Conservation (phyloP, 2,797 vertebrate genomes). For the Helarctos malayanus region DNA sequence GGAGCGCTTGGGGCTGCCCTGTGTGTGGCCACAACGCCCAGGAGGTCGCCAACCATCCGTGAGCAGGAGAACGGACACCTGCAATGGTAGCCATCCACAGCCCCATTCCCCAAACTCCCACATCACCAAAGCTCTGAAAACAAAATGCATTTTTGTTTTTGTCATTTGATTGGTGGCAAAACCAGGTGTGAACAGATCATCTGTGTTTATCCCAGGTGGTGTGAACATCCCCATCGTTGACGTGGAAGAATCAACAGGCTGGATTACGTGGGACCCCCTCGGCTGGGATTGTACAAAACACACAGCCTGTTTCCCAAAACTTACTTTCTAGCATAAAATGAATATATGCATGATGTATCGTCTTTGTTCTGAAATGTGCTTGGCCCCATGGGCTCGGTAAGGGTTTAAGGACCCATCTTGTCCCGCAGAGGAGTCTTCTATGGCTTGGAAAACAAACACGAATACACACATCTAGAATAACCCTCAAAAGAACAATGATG, state of each 20-base stretch:
- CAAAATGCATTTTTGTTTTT: fast-evolving
- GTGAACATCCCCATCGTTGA: not conserved
- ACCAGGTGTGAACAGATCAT: fast-evolving
- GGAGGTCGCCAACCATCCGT: fast-evolving
- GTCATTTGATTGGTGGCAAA: no score
- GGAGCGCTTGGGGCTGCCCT: not conserved
- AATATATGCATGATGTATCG: fast-evolving
- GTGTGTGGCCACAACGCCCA: fast-evolving
- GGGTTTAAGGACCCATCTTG: fast-evolving
- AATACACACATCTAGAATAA: fast-evolving
- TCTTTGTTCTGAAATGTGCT: not conserved
- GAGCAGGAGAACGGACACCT: fast-evolving
- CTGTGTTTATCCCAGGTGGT: fast-evolving
- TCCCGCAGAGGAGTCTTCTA: fast-evolving
- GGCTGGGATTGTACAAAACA: not conserved
- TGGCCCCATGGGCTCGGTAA: fast-evolving
- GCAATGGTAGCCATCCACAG: fast-evolving
- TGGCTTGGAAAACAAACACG: not conserved
- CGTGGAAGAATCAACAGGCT: fast-evolving
- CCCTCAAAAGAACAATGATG: fast-evolving
- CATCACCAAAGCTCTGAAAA: not conserved
- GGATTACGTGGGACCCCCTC: fast-evolving
- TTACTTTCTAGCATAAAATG: not conserved
- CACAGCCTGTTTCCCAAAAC: fast-evolving
- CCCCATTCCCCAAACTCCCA: fast-evolving